phyloP scores from a whole-genome alignment of 2,797 vertebrate species.

The Acanthiza pusilla region DNA sequence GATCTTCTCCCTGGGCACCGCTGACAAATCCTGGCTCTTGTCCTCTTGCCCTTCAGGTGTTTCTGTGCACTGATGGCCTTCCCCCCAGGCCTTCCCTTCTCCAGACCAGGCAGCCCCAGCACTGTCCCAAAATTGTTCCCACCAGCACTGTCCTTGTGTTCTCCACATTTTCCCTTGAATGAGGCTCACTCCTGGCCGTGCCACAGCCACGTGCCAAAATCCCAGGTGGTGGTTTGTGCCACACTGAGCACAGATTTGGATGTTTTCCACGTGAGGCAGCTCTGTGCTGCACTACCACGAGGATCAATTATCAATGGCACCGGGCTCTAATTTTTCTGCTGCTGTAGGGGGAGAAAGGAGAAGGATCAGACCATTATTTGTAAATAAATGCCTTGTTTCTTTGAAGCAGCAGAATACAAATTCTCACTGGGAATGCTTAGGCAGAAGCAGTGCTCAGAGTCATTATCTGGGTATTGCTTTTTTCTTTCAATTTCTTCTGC shows the following conservation, averaged over 20 bases:
- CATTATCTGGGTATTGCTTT: conserved; percentile 3
- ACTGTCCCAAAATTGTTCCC: neutral
- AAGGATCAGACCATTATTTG: neutral
- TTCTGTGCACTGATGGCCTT: neutral
- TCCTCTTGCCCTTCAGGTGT: neutral
- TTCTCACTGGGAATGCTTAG: neutral
- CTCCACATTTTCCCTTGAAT: neutral
- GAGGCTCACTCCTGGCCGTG: neutral
- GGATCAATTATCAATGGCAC: neutral
- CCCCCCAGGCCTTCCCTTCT: neutral
- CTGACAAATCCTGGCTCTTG: neutral
- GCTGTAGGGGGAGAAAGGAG: neutral
- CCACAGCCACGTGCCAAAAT: neutral
- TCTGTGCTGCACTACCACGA: neutral
- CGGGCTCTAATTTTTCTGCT: neutral
- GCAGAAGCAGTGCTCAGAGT: neutral
- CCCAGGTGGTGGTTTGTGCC: neutral
- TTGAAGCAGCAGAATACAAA: conserved; percentile 1
- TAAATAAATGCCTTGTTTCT: conserved; percentile 12
- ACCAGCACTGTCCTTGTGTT: neutral
- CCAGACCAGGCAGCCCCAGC: neutral
- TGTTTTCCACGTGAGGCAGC: neutral
- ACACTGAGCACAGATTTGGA: neutral
- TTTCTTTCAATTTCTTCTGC: conserved; percentile 1
- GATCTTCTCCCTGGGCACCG: neutral